Conservation (phyloP, 2,888 invertebrate species). For the Drosophila aldrichi region DNA sequence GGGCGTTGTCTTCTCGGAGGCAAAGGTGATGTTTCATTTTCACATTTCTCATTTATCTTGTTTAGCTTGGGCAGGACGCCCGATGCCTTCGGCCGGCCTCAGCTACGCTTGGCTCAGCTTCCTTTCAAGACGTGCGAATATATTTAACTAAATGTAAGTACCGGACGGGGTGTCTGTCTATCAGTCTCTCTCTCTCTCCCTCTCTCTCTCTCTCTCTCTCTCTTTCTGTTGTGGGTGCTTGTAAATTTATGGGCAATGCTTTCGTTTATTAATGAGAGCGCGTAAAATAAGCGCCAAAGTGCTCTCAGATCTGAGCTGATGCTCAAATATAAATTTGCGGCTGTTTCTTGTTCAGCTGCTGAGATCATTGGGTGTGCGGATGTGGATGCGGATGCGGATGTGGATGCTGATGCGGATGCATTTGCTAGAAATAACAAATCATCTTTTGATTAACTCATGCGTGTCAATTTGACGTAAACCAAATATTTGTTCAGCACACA, state of each 20-base stretch:
- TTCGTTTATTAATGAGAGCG: constrained; percentile 72
- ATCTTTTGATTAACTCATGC: constrained; percentile 82
- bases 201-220: constrained; percentile 3
- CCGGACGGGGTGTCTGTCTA: constrained; percentile 35
- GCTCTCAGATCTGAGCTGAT: constrained; percentile 20
- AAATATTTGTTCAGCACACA: constrained; percentile 73
- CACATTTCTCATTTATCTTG: constrained; percentile 84
- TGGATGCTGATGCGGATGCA: constrained; percentile 65
- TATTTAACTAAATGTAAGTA: constrained; percentile 52
- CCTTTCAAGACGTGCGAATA: constrained; percentile 36
- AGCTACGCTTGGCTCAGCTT: not conserved
- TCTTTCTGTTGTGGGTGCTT: constrained; percentile 2
- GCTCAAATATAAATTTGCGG: constrained; percentile 50
- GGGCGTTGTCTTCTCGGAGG: constrained; percentile 52
- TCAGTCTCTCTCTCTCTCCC: constrained; percentile 2
- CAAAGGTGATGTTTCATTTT: constrained; percentile 84
- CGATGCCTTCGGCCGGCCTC: constrained; percentile 20
- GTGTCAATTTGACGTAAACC: constrained; percentile 80
- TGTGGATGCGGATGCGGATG: constrained; percentile 9
- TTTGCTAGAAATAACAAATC: constrained; percentile 79
- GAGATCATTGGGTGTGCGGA: constrained; percentile 1
- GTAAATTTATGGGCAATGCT: constrained; percentile 67
- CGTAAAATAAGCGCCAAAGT: constrained; percentile 45
- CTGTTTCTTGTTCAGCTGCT: constrained; percentile 26
- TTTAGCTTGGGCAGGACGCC: constrained; percentile 71